Base-by-base conservation (phyloP, 2,113 vertebrate species). In the Cyanoderma ruficeps region DNA sequence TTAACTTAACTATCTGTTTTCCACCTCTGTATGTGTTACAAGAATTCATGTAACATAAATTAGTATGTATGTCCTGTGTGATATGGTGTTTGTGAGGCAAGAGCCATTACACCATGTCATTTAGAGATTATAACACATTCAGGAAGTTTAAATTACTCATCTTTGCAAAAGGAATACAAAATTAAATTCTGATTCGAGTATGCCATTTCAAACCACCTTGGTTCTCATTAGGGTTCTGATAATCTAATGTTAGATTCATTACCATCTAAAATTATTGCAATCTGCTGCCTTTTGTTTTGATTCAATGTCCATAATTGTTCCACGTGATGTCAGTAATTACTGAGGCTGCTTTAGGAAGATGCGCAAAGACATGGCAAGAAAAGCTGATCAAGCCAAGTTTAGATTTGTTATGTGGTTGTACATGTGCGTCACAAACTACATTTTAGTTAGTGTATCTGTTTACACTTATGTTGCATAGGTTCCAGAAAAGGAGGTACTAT, bases 191-290 rank as follows among this genome's bases (percentile, higher is more conserved):
- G 57, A 90, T 91, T 93, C 24, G 39, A 95, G 64, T 42, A 63
- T 89, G 22, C 61, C 47, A 37, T 85, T 96, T 95, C 68, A 95
- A 97, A 95, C 41, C 94, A 95, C 83, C 67, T 93, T 95, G 28
- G 24, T 88, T 93, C 65, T 89, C 77, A 91, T 95, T 95, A 94
- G 33, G 20, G 70, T 47, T 89, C 59, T 79, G 83, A 41, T 93
- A 95, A 96, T 95, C 82, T 96, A 90, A 94, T 96, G 93, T 96
- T 96, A 94, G 84, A 69, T 94, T 68, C 87, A 96, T 96, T 93
- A 88, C 41, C 49, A 72, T 93, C 89, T 95, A 86, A n/a, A 96
- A 87, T 97, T 92, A 90, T 68, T 92, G 39, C 55, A 96, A 75
- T 95, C 72, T 94, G 83, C 92, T 94, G 94, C 46, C 70, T 92